phyloP scores from a whole-genome alignment of 30 jellyfish, hydroid and myxozoan species.

The Phacellophora camtschatica region DNA sequence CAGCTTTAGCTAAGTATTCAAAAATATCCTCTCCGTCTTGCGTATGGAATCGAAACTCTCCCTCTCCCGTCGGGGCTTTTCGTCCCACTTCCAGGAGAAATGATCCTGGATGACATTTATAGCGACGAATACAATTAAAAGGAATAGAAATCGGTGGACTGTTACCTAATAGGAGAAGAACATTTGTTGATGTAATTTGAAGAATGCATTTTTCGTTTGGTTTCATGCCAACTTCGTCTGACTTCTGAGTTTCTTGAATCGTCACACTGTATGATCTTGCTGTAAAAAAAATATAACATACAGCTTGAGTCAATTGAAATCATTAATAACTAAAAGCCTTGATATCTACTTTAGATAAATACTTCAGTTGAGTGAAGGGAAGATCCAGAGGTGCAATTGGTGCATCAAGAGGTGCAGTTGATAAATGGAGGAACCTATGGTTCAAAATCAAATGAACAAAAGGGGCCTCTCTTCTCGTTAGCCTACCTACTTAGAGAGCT shows the following conservation, averaged over 20 bases:
- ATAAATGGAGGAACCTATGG: too few relatives aligned
- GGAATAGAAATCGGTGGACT: slow-evolving; percentile 62
- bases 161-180: slow-evolving; percentile 15
- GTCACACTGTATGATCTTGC: slow-evolving; percentile 53
- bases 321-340: neutral
- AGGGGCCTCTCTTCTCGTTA: too few relatives aligned
- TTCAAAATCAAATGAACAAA: too few relatives aligned
- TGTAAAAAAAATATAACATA: neutral
- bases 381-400: too few relatives aligned
- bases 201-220: slow-evolving; percentile 29
- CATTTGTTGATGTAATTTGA: slow-evolving; percentile 39
- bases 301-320: neutral
- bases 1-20: slow-evolving; percentile 69
- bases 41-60: slow-evolving; percentile 75
- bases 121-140: slow-evolving; percentile 90
- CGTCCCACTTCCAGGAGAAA: slow-evolving; percentile 89
- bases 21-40: slow-evolving; percentile 68
- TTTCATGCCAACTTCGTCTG: slow-evolving; percentile 22
- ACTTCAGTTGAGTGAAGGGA: neutral
- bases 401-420: too few relatives aligned
- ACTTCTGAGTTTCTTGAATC: slow-evolving; percentile 31
- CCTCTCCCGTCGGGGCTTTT: slow-evolving; percentile 94
- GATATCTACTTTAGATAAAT: neutral
- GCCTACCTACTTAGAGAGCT: too few relatives aligned
- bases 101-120: slow-evolving; percentile 68